Evolutionary conservation across 2,888 invertebrate species (phyloP).

Genomic region (Napeogenes sylphis): DNA sequence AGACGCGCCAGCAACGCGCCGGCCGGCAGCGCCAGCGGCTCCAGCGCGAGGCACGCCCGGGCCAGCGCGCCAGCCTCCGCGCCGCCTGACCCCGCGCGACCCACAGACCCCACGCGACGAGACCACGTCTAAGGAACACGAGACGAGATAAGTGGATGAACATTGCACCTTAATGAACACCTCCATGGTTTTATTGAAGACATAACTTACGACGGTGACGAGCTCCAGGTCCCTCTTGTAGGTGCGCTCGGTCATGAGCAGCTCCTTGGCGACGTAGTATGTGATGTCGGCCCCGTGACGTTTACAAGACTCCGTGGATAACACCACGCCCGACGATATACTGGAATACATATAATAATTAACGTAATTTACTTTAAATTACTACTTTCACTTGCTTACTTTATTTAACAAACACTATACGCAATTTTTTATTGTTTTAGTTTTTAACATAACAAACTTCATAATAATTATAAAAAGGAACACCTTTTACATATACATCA

Average conservation of each 20-base stretch:
- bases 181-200: too few relatives aligned
- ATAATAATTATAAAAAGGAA: neutral
- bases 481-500: too few relatives aligned
- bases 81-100: conserved; percentile 40
- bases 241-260: conserved; percentile 96
- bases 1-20: conserved; percentile 81
- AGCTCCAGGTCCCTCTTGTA: conserved; percentile 96
- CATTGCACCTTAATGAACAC: too few relatives aligned
- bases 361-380: too few relatives aligned
- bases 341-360: conserved; percentile 36
- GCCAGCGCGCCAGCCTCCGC: conserved; percentile 61
- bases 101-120: conserved; percentile 46
- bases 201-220: conserved; percentile 85
- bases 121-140: conserved; percentile 55
- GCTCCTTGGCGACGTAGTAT: conserved; percentile 93
- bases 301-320: conserved; percentile 40
- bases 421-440: too few relatives aligned
- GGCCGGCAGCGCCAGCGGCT: conserved; percentile 89
- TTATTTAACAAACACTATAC: too few relatives aligned
- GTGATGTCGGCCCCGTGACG: conserved; percentile 54
- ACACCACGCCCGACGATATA: conserved; percentile 55
- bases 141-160: neutral
- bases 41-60: conserved; percentile 81
- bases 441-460: too few relatives aligned
- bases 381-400: too few relatives aligned